These are phyloP conservation scores for Phaethornis superciliosus DNA, from an alignment of 2,113 vertebrate species.

Conservation along the genomic window DNA sequence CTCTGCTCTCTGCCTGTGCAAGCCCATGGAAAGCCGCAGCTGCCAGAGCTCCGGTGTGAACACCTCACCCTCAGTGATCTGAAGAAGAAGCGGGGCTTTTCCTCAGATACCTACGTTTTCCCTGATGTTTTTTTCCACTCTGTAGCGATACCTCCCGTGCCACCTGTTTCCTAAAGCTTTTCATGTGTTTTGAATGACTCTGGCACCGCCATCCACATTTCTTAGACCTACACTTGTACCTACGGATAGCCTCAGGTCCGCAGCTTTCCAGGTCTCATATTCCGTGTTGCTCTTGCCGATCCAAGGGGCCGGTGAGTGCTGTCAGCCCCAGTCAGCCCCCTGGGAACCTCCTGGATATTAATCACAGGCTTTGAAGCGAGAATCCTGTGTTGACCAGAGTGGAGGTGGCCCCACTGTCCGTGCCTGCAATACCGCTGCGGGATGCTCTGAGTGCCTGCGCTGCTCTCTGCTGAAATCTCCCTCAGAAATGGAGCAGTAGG, in stretches of 20 bases:
- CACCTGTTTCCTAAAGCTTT: not conserved
- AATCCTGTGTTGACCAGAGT: rapidly evolving
- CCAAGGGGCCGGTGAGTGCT: not conserved
- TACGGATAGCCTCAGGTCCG: not conserved
- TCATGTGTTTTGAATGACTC: not conserved
- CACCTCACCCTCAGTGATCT: rapidly evolving
- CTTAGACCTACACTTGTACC: not conserved
- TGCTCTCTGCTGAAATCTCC: not conserved
- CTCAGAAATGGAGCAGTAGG: not conserved
- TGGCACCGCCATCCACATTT: not conserved
- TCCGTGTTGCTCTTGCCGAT: rapidly evolving
- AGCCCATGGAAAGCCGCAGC: not conserved
- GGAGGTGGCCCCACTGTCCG: not conserved
- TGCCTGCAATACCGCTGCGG: not conserved
- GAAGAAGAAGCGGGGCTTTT: not conserved
- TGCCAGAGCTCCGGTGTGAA: not conserved
- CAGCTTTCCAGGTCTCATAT: not conserved
- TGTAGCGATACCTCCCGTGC: rapidly evolving
- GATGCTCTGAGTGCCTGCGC: rapidly evolving
- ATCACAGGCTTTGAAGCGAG: not conserved
- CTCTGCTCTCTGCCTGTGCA: not conserved
- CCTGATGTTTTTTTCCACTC: not conserved
- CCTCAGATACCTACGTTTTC: not conserved
- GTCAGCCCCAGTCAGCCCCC: not conserved
- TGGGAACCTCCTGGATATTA: not conserved